Conservation (phyloP, 2,797 vertebrate genomes). For the Mormyrops attenuatus region DNA sequence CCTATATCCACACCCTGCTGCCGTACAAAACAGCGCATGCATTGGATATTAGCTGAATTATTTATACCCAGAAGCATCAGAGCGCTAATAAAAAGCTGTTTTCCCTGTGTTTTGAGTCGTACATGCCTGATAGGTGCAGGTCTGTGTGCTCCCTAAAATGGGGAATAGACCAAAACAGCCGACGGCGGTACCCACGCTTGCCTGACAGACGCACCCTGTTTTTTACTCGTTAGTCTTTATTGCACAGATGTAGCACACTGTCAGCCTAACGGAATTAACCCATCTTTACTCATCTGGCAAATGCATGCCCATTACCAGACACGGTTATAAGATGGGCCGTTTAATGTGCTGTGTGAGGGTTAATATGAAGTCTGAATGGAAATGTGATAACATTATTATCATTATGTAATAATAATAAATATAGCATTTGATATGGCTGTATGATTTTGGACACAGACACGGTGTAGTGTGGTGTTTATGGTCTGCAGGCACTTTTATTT, state of each 20-base stretch:
- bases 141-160: not conserved
- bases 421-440: not conserved
- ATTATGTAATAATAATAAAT: not conserved
- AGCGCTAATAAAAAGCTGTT: slow-evolving; percentile 47
- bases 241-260: not conserved
- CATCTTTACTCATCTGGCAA: not conserved
- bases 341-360: not conserved
- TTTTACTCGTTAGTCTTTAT: not conserved
- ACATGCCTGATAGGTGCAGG: not conserved
- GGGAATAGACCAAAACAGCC: not conserved
- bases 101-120: not conserved
- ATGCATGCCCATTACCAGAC: not conserved
- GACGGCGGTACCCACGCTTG: not conserved
- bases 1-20: not conserved
- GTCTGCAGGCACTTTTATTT: not conserved
- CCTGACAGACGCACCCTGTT: not conserved
- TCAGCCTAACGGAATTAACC: not conserved
- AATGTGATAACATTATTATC: not conserved
- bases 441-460: not conserved
- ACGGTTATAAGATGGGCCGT: not conserved
- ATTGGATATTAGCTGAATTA: slow-evolving; percentile 44
- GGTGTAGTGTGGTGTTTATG: not conserved
- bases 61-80: slow-evolving; percentile 48
- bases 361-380: not conserved
- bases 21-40: not conserved